These are phyloP conservation scores for Prionchulus punctatus DNA, from an alignment of 2,888 invertebrate species.

Conservation along the genomic window DNA sequence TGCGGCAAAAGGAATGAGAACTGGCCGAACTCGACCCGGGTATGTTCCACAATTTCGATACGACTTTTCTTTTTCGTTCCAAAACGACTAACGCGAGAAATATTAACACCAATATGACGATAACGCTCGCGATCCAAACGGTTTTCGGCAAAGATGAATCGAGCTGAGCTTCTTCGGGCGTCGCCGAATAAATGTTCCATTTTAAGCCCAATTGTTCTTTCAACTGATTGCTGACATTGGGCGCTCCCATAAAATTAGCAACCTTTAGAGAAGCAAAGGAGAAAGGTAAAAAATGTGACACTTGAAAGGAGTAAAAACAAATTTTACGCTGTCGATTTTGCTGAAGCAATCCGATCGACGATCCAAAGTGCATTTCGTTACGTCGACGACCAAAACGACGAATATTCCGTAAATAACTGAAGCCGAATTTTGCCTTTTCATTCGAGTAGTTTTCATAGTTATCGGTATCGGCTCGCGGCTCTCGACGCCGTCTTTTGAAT, in stretches of 20 bases:
- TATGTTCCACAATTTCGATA: slow-evolving; percentile 14
- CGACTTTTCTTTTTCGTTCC: slow-evolving; percentile 12
- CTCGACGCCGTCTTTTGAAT: slow-evolving; percentile 12
- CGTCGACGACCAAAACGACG: slow-evolving; percentile 16
- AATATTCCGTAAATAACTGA: slow-evolving; percentile 9
- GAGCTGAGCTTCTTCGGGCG: neutral
- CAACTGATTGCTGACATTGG: slow-evolving; percentile 17
- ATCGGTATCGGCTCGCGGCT: neutral
- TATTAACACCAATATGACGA: slow-evolving; percentile 5
- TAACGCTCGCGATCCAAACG: slow-evolving; percentile 1
- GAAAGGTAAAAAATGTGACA: neutral
- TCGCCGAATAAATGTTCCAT: slow-evolving; percentile 10
- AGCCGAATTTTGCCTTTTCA: neutral
- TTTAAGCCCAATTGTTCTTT: slow-evolving; percentile 8
- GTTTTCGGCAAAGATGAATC: neutral
- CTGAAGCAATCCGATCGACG: slow-evolving; percentile 17
- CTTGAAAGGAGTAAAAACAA: neutral
- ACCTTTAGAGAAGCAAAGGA: slow-evolving; percentile 11
- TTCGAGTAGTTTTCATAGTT: neutral
- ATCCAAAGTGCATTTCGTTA: slow-evolving; percentile 13
- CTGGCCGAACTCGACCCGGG: neutral
- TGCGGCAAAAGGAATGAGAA: neutral
- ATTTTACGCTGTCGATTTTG: slow-evolving; percentile 17
- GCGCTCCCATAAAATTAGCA: slow-evolving; percentile 20
- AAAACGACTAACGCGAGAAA: slow-evolving; percentile 9